Evolutionary conservation across 2,888 invertebrate genomes (phyloP).

Genomic region (Prenolepis imparis): DNA sequence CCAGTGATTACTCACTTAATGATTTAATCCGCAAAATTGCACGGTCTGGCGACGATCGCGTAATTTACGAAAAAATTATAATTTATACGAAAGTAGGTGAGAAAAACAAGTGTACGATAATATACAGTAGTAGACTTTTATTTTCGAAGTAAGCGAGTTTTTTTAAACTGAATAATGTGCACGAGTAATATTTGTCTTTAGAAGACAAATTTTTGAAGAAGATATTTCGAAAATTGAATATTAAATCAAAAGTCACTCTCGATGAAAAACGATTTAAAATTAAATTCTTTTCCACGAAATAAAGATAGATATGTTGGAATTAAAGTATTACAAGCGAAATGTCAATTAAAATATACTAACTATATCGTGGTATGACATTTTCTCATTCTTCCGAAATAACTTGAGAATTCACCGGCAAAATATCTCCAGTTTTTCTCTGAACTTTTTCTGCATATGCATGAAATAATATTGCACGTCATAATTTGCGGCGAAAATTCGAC

Average conservation of each 20-base stretch:
- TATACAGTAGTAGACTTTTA: conserved; percentile 30
- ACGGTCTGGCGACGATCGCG: conserved; percentile 50
- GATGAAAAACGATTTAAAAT: background rate
- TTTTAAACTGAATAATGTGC: background rate
- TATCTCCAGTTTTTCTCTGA: background rate
- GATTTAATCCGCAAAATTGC: conserved; percentile 55
- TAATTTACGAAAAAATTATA: conserved; percentile 50
- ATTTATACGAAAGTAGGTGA: conserved; percentile 44
- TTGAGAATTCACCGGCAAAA: background rate
- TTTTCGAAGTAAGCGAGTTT: background rate
- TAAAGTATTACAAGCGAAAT: background rate
- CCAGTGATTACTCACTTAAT: conserved; percentile 50
- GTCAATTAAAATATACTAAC: background rate
- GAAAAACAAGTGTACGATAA: conserved; percentile 5
- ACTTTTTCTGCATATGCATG: background rate
- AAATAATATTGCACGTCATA: background rate
- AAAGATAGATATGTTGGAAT: background rate
- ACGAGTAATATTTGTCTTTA: background rate
- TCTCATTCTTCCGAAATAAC: background rate
- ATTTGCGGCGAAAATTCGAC: background rate
- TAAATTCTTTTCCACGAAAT: background rate
- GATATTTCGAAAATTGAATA: conserved; percentile 3
- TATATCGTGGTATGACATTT: too few relatives aligned
- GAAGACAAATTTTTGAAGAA: background rate
- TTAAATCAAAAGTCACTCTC: background rate